Conservation (phyloP, 2,888 invertebrate species). For the Phortica okadai region DNA sequence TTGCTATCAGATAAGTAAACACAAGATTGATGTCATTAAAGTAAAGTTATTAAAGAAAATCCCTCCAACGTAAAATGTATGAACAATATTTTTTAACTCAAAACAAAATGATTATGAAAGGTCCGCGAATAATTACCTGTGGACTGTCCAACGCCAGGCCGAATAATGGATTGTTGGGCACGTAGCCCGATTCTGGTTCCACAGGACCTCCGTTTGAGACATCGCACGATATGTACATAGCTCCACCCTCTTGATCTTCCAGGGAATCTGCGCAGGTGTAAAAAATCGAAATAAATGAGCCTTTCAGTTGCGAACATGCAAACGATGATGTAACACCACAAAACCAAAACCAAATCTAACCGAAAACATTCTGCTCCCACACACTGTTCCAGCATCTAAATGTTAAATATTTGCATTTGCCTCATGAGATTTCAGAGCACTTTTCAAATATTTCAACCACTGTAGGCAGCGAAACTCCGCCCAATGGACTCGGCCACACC, state of each 20-base stretch:
- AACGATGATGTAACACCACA: constrained; percentile 34
- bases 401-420: neutral
- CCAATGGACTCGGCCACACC: constrained; percentile 45
- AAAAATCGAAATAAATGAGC: constrained; percentile 12
- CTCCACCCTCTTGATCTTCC: constrained; percentile 78
- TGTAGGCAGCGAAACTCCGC: constrained; percentile 63
- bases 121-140: constrained; percentile 71
- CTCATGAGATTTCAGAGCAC: constrained; percentile 37
- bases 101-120: neutral
- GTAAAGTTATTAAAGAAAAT: constrained; percentile 17
- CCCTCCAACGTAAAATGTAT: constrained; percentile 6
- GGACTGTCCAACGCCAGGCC: constrained; percentile 77
- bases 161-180: constrained; percentile 77
- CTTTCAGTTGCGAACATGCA: constrained; percentile 28
- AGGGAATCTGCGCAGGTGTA: constrained; percentile 75
- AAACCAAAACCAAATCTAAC: neutral
- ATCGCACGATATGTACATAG: constrained; percentile 78
- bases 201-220: constrained; percentile 77
- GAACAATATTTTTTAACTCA: neutral
- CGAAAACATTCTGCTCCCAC: neutral
- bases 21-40: neutral
- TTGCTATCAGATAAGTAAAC: constrained; percentile 60
- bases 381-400: neutral
- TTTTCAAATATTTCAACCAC: constrained; percentile 49
- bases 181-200: constrained; percentile 77